Base-by-base conservation (phyloP, 2,113 vertebrate species). In the Ochotona princeps region DNA sequence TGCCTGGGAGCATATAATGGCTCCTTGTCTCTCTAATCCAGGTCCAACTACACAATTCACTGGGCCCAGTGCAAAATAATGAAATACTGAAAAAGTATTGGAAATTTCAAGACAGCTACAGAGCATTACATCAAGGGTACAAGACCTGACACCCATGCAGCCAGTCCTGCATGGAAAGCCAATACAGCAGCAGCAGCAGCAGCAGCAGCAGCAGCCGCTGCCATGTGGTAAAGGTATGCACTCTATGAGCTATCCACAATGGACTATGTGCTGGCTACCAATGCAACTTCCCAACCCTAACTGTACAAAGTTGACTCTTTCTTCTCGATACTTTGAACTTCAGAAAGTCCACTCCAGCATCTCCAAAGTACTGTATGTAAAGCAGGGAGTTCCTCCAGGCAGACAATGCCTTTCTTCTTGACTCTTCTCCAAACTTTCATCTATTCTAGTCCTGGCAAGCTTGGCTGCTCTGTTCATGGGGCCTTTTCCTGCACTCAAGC, bases 401-500 rank as follows among this genome's bases (percentile, higher is more conserved):
- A 93, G 93, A 98, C 96, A 98, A 98, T 96, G 94, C 96, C 92
- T 97, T 98, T 97, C 97, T 97, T 96, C 97, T 95, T 60, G 94
- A 96, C 95, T 94, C 84, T 96, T 95, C 97, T 94, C 96, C 97
- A 97, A 97, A 97, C 97, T 98, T 97, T 98, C 97, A 98, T 98
- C 98, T 98, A 98, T 98, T 98, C 98, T 98, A 92, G 94, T 88
- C 88, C 80, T 3, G 97, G 97, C 97, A 98, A 97, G 98, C 98
- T 98, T 98, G 98, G 98, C 98, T 98, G 98, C 98, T 97, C 98
- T 96, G 98, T 97, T 98, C 97, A 98, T 96, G 94, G 96, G 98
- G 97, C 97, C 96, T 97, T 98, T 98, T 97, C 97, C 98, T 98
- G 97, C 98, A 98, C 98, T 98, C 97, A 63, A 98, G 98, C 98